Evolutionary conservation across 2,113 vertebrate genomes (phyloP), one percentile per base, ranked within the genome.

Genomic region (Porphyrio hochstetteri): DNA sequence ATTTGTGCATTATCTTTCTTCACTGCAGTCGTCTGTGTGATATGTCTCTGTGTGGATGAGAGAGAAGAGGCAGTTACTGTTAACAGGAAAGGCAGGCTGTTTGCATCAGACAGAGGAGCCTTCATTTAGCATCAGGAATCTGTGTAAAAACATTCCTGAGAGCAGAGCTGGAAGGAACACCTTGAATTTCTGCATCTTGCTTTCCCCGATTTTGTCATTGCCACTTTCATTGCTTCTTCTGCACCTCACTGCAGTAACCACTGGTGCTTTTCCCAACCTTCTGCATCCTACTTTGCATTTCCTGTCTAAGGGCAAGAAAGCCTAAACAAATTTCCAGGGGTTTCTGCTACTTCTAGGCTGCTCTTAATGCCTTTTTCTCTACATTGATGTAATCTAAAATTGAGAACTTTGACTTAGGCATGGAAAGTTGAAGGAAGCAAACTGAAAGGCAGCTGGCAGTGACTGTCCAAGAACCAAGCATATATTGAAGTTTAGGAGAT

Each of bases 1-100:
- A 90, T 85, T 85, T 59, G 8, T 88, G 53, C 74, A 75, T 89
- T 95, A 81, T 86, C 85, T 90, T 75, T 88, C 82, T 88, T 84
- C 23, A 7, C 63, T 91, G 71, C 53, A 79, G 91, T 95, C 87
- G 53, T 93, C 82, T 95, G 84, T 95, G 61, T 85, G 82, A 15
- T 71, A 9, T 89, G 88, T 36, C 52, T 92, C 85, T 84, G 48
- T 29, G 3, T 75, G 76, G 72, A 35, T 79, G 80, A 88, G 56
- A 61, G 56, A 76, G 75, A 91, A 56, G 42, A 71, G 42, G 74
- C 38, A 65, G 72, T 94, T 69, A 16, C 44, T 1, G 2, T 36
- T 84, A 86, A 57, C 48, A 64, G 57, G 28, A 65, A 86, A 55
- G 61, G 53, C 88, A 88, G 57, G 7, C 65, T 78, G 15, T 60